A percentile compares a stretch with the other conserved stretches of the same genome.
These are phyloP conservation scores for Brenthis daphne DNA, from an alignment of 2,888 invertebrate species.

Conservation along the genomic window DNA sequence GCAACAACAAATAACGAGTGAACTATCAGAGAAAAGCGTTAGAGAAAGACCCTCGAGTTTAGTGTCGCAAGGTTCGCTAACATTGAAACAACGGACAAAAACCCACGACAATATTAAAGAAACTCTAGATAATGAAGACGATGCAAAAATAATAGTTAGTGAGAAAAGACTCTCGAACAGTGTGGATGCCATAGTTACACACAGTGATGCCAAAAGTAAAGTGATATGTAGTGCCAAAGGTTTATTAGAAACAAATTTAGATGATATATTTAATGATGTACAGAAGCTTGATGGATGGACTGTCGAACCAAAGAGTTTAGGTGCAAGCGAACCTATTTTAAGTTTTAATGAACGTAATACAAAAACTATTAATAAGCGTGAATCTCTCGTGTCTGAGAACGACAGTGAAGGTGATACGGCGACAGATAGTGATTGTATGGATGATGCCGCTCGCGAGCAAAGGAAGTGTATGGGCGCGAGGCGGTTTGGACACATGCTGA, in stretches of 20 bases:
- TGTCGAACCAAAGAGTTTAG: slow-evolving; percentile 67
- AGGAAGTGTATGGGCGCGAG: slow-evolving; percentile 75
- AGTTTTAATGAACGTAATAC: slow-evolving; percentile 58
- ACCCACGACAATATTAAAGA: slow-evolving; percentile 59
- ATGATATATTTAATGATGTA: slow-evolving; percentile 73
- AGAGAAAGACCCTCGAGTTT: slow-evolving; percentile 51
- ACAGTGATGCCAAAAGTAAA: slow-evolving; percentile 69
- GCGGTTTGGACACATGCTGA: slow-evolving; percentile 69
- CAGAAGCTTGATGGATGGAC: slow-evolving; percentile 62
- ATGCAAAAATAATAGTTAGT: slow-evolving; percentile 54
- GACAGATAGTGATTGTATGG: slow-evolving; percentile 71
- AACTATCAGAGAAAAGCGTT: slow-evolving; percentile 44
- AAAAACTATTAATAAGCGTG: slow-evolving; percentile 55
- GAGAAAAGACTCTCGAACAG: slow-evolving; percentile 71
- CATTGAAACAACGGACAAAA: slow-evolving; percentile 68
- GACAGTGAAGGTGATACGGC: slow-evolving; percentile 70
- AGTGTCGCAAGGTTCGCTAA: slow-evolving; percentile 62
- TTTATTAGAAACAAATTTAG: slow-evolving; percentile 80
- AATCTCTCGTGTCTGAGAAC: slow-evolving; percentile 71
- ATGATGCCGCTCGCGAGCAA: slow-evolving; percentile 70
- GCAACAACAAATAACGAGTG: slow-evolving; percentile 58
- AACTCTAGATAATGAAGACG: slow-evolving; percentile 44
- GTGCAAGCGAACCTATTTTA: slow-evolving; percentile 74
- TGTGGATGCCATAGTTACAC: slow-evolving; percentile 67
- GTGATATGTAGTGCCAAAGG: slow-evolving; percentile 82